A percentile compares a stretch with the other conserved stretches of the same genome.
These are phyloP conservation scores for Agapornis canus DNA, from an alignment of 2,797 vertebrate species.

Conservation along the genomic window DNA sequence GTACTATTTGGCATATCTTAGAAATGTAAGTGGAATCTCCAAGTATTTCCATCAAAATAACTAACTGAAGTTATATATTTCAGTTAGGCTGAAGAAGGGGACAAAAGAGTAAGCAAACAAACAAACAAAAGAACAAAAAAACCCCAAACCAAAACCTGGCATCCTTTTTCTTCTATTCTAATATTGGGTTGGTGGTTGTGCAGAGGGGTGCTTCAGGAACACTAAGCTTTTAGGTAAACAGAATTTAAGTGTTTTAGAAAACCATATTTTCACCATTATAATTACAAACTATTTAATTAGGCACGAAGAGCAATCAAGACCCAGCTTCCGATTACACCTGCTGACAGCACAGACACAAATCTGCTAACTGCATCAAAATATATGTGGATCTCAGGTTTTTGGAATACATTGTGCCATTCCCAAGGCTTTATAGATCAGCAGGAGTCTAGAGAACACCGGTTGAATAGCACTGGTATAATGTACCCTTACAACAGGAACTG, in stretches of 20 bases:
- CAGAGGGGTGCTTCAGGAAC: conserved; percentile 13
- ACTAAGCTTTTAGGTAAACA: conserved; percentile 61
- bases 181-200: neutral
- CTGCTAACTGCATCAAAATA: conserved; percentile 7
- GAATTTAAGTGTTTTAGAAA: conserved; percentile 71
- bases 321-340: conserved; percentile 62
- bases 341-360: conserved; percentile 32
- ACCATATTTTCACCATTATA: conserved; percentile 55
- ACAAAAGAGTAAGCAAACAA: neutral
- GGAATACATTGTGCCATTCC: neutral
- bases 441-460: neutral
- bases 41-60: neutral
- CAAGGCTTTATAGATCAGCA: neutral
- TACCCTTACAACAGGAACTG: neutral
- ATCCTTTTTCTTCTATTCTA: neutral
- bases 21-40: neutral
- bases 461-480: neutral
- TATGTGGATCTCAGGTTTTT: neutral
- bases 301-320: conserved; percentile 58
- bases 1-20: neutral
- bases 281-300: conserved; percentile 69
- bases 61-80: too few relatives aligned
- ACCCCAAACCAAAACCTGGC: rapidly evolving
- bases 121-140: neutral
- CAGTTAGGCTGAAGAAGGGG: neutral